Conservation (phyloP, 1,140 invertebrate species). For the Drosophila subpulchrella region DNA sequence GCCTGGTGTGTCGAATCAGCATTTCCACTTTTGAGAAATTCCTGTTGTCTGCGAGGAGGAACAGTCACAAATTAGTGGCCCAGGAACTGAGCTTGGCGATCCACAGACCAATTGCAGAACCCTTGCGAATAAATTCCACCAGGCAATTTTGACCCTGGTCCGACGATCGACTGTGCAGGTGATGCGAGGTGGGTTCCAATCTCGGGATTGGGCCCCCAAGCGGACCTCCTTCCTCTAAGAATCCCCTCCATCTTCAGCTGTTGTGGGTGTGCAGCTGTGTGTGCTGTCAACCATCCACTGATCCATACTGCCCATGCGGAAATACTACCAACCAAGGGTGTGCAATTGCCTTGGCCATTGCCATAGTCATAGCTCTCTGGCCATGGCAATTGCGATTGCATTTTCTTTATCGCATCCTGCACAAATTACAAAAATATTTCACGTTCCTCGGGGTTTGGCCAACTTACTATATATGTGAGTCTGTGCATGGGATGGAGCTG, state of each 20-base stretch:
- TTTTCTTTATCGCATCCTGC: slow-evolving; percentile 70
- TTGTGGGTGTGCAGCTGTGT: slow-evolving; percentile 63
- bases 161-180: slow-evolving; percentile 31
- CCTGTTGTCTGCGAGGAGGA: slow-evolving; percentile 53
- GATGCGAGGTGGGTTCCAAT: slow-evolving; percentile 48
- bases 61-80: slow-evolving; percentile 66
- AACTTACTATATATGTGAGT: slow-evolving; percentile 21
- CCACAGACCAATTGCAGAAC: slow-evolving; percentile 33
- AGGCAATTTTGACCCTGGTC: slow-evolving; percentile 52
- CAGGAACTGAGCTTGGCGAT: slow-evolving; percentile 24
- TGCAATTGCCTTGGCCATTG: slow-evolving; percentile 30
- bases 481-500: background rate
- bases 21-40: slow-evolving; percentile 62
- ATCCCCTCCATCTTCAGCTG: background rate
- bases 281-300: slow-evolving; percentile 49
- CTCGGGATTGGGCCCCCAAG: slow-evolving; percentile 30
- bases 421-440: slow-evolving; percentile 74
- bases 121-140: slow-evolving; percentile 69
- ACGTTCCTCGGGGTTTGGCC: slow-evolving; percentile 37
- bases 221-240: slow-evolving; percentile 16
- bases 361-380: slow-evolving; percentile 7
- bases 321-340: slow-evolving; percentile 36
- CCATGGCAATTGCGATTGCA: slow-evolving; percentile 47
- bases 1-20: slow-evolving; percentile 54
- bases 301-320: slow-evolving; percentile 53